Percentiles rank a stretch among this genome's conserved stretches.
Evolutionary conservation across 2,797 vertebrate genomes (phyloP).

Genomic region (Octomys mimax): DNA sequence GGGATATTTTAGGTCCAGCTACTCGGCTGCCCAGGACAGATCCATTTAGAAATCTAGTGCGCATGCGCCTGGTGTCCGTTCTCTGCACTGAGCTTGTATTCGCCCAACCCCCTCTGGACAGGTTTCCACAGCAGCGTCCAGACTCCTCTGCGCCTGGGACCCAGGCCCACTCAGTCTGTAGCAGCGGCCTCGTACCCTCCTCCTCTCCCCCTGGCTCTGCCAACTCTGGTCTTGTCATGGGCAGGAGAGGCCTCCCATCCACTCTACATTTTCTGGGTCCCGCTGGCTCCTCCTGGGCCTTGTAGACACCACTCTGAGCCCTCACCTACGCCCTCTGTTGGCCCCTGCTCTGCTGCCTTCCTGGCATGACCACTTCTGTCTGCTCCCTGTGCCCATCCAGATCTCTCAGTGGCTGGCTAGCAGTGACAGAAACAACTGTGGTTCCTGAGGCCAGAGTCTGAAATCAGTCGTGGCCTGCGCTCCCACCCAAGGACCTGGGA

Average conservation of each 20-base stretch:
- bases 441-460: neutral
- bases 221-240: neutral
- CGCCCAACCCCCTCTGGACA: neutral
- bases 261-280: rapidly evolving
- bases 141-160: neutral
- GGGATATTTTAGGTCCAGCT: neutral
- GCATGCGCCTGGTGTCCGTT: too few species aligned
- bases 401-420: neutral
- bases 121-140: neutral
- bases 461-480: neutral
- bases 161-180: too few species aligned
- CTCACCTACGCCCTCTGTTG: neutral
- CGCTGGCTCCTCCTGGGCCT: neutral
- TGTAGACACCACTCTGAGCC: neutral
- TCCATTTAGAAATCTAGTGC: neutral
- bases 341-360: neutral
- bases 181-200: too few species aligned
- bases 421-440: neutral
- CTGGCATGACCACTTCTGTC: neutral
- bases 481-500: neutral
- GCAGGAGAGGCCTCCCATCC: neutral
- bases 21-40: neutral
- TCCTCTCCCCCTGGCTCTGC: neutral
- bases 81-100: too few species aligned
- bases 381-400: neutral